Conservation (phyloP, 92 coral and sea anemone genomes). For the Epizoanthus scotinus region DNA sequence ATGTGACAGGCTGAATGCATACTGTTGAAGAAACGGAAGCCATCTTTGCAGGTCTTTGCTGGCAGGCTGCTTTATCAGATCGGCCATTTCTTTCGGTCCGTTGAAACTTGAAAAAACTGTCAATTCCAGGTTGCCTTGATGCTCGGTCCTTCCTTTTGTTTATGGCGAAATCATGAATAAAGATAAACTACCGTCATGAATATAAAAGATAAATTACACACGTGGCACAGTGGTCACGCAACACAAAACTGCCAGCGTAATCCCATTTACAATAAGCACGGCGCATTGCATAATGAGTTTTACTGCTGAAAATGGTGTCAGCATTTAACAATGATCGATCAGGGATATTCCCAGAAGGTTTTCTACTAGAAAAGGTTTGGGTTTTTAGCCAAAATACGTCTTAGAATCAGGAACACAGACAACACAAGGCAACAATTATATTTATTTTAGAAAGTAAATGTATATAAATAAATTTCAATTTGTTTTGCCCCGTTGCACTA, state of each 20-base stretch:
- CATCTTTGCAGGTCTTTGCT: conserved; percentile 40
- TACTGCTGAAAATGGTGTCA: conserved; percentile 47
- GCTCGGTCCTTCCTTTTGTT: conserved; percentile 26
- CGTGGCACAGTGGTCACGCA: conserved; percentile 6
- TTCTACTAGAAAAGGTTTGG: not conserved
- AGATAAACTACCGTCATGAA: conserved; percentile 9
- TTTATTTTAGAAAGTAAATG: not conserved
- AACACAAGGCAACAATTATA: conserved; percentile 2
- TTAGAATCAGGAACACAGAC: conserved; percentile 9
- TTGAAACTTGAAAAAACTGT: conserved; percentile 48
- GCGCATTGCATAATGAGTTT: conserved; percentile 42
- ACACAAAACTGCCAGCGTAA: conserved; percentile 39
- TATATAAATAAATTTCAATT: not conserved
- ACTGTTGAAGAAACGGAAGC: conserved; percentile 41
- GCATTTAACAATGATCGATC: conserved; percentile 25
- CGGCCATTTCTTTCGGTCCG: conserved; percentile 47
- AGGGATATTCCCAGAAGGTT: conserved; percentile 37
- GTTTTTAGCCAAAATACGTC: not conserved
- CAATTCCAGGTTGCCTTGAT: conserved; percentile 41
- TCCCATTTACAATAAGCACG: conserved; percentile 41
- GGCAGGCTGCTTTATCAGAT: conserved; percentile 44
- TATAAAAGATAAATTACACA: conserved; percentile 30
- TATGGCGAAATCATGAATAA: conserved; percentile 18
- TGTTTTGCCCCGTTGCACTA: conserved; percentile 1
- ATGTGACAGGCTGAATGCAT: conserved; percentile 40